Percentiles rank a stretch among this genome's conserved stretches.
Evolutionary conservation across 2,888 invertebrate species (phyloP).

Genomic region (Pristionchus exspectatus): DNA sequence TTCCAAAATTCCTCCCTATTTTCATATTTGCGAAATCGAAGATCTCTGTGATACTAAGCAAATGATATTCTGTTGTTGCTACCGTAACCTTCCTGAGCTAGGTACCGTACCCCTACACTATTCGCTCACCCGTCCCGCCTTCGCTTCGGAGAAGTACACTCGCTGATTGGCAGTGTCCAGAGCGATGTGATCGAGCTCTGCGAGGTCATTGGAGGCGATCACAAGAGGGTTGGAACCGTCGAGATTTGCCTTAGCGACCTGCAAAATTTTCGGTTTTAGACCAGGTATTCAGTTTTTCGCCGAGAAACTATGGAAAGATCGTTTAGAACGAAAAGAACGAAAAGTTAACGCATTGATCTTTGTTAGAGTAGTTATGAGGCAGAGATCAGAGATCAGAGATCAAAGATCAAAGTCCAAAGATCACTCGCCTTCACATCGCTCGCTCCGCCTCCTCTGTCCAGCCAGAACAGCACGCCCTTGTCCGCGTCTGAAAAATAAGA

Average conservation of each 20-base stretch:
- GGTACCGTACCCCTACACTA: not conserved
- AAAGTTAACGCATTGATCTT: not conserved
- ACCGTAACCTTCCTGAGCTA: not conserved
- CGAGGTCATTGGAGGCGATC: conserved; percentile 80
- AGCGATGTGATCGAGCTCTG: conserved; percentile 86
- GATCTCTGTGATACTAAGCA: too few relatives aligned
- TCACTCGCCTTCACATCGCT: conserved; percentile 61
- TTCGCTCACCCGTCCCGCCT: conserved; percentile 79
- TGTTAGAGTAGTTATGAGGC: not conserved
- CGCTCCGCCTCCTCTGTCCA: conserved; percentile 90
- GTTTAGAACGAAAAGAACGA: not conserved
- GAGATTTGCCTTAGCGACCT: conserved; percentile 89
- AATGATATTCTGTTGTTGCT: not conserved
- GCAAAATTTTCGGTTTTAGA: not conserved
- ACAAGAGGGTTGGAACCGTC: conserved; percentile 86
- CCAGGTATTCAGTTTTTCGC: not conserved
- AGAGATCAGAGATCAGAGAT: not conserved
- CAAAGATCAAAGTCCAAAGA: conserved; percentile 1
- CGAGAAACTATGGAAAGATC: not conserved
- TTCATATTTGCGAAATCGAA: too few relatives aligned
- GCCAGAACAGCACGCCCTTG: conserved; percentile 96
- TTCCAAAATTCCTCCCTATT: not conserved
- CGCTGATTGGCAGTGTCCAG: conserved; percentile 87
- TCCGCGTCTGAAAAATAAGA: conserved; percentile 81
- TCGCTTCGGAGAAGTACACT: conserved; percentile 88